These are phyloP conservation scores for Noctua janthina DNA, from an alignment of 2,888 invertebrate species.

Conservation along the genomic window DNA sequence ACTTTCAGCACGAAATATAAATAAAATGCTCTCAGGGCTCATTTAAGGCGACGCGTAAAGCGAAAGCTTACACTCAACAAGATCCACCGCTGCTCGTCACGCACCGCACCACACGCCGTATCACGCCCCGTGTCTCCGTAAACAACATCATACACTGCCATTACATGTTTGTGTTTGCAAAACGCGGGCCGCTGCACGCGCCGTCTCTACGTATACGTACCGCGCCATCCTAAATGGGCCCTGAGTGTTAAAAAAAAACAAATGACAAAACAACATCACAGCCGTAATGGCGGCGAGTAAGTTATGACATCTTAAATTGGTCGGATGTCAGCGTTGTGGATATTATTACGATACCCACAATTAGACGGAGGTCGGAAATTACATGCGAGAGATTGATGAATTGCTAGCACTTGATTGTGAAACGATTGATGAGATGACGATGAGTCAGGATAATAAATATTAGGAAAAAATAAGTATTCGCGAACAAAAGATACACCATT, in stretches of 20 bases:
- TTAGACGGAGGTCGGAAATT: slow-evolving; percentile 38
- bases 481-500: not conserved
- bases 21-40: not conserved
- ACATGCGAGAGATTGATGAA: slow-evolving; percentile 38
- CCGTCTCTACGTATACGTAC: too few relatives aligned
- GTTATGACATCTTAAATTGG: slow-evolving; percentile 79
- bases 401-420: slow-evolving; percentile 9
- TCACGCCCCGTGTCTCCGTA: too few relatives aligned
- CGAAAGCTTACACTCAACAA: too few relatives aligned
- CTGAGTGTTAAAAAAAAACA: too few relatives aligned
- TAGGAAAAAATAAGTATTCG: not conserved
- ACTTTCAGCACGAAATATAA: not conserved
- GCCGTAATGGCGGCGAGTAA: slow-evolving; percentile 68
- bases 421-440: slow-evolving; percentile 7
- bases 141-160: too few relatives aligned
- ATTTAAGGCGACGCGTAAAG: too few relatives aligned
- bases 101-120: too few relatives aligned
- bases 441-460: not conserved
- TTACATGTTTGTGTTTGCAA: too few relatives aligned
- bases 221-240: too few relatives aligned
- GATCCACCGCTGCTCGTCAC: too few relatives aligned
- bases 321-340: slow-evolving; percentile 61
- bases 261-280: slow-evolving; percentile 52
- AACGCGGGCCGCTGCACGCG: too few relatives aligned
- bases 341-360: slow-evolving; percentile 33